These are phyloP conservation scores for Cryptoblepharus egeriae DNA, from an alignment of 2,797 vertebrate species.

Conservation along the genomic window DNA sequence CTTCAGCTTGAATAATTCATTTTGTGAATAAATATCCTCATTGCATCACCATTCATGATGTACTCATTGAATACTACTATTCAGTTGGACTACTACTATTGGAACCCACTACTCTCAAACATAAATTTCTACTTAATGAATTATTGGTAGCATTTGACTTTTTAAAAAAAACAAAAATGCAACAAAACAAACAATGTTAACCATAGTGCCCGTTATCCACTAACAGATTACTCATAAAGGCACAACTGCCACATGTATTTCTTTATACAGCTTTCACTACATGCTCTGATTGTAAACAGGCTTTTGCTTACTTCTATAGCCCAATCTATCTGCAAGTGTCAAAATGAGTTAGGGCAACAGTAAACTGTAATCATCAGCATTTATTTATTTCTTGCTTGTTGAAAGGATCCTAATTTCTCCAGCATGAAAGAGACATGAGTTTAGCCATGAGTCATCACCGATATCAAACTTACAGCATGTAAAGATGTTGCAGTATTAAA, in stretches of 20 bases:
- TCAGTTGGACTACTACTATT: too few species aligned
- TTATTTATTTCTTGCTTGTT: constrained; percentile 1
- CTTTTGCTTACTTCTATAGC: neutral
- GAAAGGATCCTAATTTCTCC: neutral
- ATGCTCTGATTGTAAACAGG: neutral
- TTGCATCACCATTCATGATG: neutral
- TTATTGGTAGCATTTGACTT: neutral
- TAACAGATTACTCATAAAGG: neutral
- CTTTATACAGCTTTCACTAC: neutral
- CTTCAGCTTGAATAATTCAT: neutral
- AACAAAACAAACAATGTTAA: neutral
- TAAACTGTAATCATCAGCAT: neutral
- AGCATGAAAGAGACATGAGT: too few species aligned
- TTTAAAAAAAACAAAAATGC: neutral
- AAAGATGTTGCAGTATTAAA: neutral
- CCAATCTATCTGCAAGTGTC: neutral
- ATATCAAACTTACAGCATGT: neutral
- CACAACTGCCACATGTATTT: neutral
- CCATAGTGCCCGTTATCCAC: too few species aligned
- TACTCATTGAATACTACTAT: neutral
- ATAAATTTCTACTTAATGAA: neutral
- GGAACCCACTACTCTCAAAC: too few species aligned
- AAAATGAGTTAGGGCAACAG: neutral
- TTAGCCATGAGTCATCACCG: neutral
- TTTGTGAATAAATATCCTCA: neutral